A percentile compares a stretch with the other conserved stretches of the same genome.
phyloP scores from a whole-genome alignment of 2,797 vertebrate species.

The Nannoperca australis region DNA sequence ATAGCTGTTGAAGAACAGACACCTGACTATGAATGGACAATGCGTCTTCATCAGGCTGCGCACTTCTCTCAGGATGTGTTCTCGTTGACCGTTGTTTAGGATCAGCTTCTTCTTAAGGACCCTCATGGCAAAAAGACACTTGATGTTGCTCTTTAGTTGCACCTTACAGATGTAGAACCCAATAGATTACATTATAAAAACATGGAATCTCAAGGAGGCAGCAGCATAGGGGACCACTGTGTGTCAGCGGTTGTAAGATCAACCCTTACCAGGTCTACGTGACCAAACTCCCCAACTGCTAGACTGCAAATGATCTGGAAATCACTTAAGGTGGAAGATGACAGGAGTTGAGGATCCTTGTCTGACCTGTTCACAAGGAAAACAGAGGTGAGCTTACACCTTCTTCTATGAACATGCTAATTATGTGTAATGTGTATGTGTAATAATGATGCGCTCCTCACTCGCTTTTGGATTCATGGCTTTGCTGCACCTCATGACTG shows the following conservation, averaged over 20 bases:
- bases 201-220: slow-evolving; percentile 42
- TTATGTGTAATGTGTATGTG: not conserved
- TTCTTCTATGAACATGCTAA: not conserved
- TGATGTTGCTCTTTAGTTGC: slow-evolving; percentile 71
- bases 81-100: slow-evolving; percentile 60
- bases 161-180: slow-evolving; percentile 74
- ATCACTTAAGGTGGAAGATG: slow-evolving; percentile 90
- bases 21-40: slow-evolving; percentile 85
- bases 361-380: slow-evolving; percentile 85
- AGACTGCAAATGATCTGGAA: slow-evolving; percentile 93
- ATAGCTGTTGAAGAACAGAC: not conserved
- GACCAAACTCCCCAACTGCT: slow-evolving; percentile 91
- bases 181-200: slow-evolving; percentile 61
- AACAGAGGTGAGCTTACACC: not conserved
- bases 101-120: slow-evolving; percentile 79
- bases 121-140: slow-evolving; percentile 78
- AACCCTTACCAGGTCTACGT: slow-evolving; percentile 92
- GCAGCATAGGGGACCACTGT: not conserved
- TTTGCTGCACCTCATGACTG: slow-evolving; percentile 54
- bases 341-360: slow-evolving; percentile 87
- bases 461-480: slow-evolving; percentile 63
- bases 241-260: slow-evolving; percentile 31
- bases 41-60: slow-evolving; percentile 76
- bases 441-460: slow-evolving; percentile 47
- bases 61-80: slow-evolving; percentile 77